Evolutionary conservation across 2,888 invertebrate genomes (phyloP), one percentile per base, ranked within the genome.

Genomic region (Nephrocerus scutellatus): DNA sequence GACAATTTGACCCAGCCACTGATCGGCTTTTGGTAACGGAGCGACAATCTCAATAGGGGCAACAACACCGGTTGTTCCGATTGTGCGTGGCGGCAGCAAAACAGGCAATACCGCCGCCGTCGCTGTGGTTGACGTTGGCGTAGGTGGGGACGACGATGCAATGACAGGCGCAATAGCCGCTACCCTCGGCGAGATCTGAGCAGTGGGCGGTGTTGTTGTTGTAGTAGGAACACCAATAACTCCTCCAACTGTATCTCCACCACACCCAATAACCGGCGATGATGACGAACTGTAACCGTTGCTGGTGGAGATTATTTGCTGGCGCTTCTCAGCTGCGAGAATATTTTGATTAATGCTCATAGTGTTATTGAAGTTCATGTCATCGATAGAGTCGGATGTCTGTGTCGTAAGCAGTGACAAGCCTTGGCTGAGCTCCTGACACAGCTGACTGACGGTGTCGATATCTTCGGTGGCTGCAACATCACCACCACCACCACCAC

Each of bases 1-100:
- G 6, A 79, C 78, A 29, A 84, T 77, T 53, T 82, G 78, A 7
- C 84, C 85, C 49, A 88, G 68, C 87, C 86, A 87, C 55, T 86
- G 86, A 54, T 87, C 87, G 1, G 87, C 84, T 64, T 81, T 82
- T 18, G 86, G 87, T 61, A 84, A 72, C 43, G 72, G 65, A 31
- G 70, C 62, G 4, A 70, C 62, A 4, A 66, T 55, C 45, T 70
- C 69, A 14, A 68, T 54, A 59, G 71, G 50, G 44, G 53, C 48
- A 44, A 56, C 41, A 18, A 45, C 20, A 13, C 16, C n/a, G 9
- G 36, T 18, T 14, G 21, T 15, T 6, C 25, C 22, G 3, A 37
- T 30, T 4, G 38, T 46, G 28, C 35, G 43, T n/a, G 21, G 43
- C 22, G 30, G 49, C 23, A 38, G 41, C 12, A 25, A 41, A 13